Evolutionary conservation across 92 coral and sea anemone genomes (phyloP).

Genomic region (Umimayanthus chanpuru): DNA sequence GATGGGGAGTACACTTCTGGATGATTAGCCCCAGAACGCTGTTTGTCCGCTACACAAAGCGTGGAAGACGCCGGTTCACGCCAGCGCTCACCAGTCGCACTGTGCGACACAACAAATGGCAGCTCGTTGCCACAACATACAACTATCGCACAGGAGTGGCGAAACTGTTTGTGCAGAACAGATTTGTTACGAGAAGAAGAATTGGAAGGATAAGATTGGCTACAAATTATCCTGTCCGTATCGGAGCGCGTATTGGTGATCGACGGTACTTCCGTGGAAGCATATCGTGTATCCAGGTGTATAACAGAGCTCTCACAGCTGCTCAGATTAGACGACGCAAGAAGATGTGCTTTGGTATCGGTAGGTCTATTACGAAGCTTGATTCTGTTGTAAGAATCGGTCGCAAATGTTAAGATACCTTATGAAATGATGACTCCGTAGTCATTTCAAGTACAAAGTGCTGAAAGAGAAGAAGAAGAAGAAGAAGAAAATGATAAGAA

Average conservation of each 20-base stretch:
- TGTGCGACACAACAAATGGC: constrained; percentile 26
- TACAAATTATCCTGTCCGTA: constrained; percentile 7
- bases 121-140: constrained; percentile 33
- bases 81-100: constrained; percentile 23
- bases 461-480: no score
- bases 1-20: constrained; percentile 82
- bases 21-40: constrained; percentile 61
- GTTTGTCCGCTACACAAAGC: constrained; percentile 66
- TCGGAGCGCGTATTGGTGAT: constrained; percentile 14
- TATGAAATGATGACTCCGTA: no score
- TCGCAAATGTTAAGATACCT: no score
- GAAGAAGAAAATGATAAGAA: no score
- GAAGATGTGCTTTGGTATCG: constrained; percentile 21
- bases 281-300: constrained; percentile 32
- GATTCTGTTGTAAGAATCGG: background rate
- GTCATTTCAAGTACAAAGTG: no score
- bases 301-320: constrained; percentile 21
- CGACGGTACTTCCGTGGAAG: constrained; percentile 29
- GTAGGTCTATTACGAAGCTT: constrained; percentile 22
- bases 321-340: constrained; percentile 30
- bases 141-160: constrained; percentile 21
- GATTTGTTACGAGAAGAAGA: background rate
- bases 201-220: constrained; percentile 31
- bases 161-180: constrained; percentile 19
- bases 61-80: constrained; percentile 36